A percentile compares a stretch with the other conserved stretches of the same genome.
These are phyloP conservation scores for Rousettus madagascariensis DNA, from an alignment of 2,797 vertebrate species.

Conservation along the genomic window DNA sequence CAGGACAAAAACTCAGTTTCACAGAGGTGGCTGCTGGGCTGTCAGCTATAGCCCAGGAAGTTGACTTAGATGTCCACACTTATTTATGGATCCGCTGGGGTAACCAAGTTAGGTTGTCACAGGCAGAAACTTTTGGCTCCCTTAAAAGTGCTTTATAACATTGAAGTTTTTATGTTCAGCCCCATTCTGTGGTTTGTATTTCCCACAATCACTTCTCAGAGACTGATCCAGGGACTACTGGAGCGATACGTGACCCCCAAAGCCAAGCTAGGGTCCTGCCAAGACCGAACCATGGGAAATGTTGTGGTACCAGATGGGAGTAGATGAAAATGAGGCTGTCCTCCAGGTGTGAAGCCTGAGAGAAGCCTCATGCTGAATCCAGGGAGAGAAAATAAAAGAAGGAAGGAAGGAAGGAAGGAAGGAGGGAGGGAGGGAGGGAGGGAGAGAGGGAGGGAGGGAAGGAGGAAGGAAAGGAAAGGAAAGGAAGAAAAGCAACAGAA, in stretches of 20 bases:
- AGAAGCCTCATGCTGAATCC: not conserved
- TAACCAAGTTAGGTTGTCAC: not conserved
- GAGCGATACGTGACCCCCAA: not conserved
- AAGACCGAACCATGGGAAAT: not conserved
- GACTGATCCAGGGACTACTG: not conserved
- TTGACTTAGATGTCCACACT: not conserved
- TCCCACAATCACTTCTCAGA: not conserved
- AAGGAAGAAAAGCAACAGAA: no score
- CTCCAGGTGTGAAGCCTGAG: not conserved
- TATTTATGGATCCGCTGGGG: not conserved
- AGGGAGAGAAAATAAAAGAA: not conserved
- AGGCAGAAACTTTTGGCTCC: not conserved
- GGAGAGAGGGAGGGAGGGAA: no score
- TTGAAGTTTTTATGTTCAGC: not conserved
- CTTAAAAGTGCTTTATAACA: not conserved
- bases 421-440: no score
- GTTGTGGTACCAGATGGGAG: not conserved
- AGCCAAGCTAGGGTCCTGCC: not conserved
- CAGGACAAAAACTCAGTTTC: not conserved
- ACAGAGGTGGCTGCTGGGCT: not conserved
- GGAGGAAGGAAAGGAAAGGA: no score
- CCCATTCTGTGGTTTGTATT: not conserved
- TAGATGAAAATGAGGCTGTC: not conserved
- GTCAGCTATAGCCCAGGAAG: no score
- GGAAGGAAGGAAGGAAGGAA: no score